Conservation (phyloP, 1,140 invertebrate genomes). For the Drosophila dunni region DNA sequence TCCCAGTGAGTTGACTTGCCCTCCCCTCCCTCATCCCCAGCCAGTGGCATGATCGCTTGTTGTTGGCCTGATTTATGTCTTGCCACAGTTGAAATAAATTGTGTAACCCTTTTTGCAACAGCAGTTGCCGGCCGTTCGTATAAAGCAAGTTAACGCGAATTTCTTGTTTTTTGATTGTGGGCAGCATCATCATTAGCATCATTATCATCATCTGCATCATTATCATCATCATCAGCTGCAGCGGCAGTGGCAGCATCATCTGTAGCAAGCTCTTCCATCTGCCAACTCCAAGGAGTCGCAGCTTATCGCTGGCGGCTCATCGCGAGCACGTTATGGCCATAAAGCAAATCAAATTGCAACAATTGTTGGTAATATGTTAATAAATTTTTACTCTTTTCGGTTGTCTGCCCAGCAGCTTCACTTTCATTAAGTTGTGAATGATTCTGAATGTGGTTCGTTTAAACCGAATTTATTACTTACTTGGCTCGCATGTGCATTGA, state of each 20-base stretch:
- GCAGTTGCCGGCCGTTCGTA: background rate
- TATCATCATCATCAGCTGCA: conserved; percentile 2
- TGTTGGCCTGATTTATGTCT: conserved; percentile 79
- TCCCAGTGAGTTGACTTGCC: conserved; percentile 62
- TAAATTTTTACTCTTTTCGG: conserved; percentile 57
- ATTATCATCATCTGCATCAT: conserved; percentile 31
- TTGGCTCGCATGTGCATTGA: conserved; percentile 11
- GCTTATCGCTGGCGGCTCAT: conserved; percentile 72
- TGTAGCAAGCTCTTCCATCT: conserved; percentile 18
- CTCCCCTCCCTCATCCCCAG: background rate
- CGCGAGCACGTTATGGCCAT: conserved; percentile 70
- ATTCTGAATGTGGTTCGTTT: conserved; percentile 37
- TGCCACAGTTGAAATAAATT: conserved; percentile 83
- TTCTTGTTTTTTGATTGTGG: conserved; percentile 77
- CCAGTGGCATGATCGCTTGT: conserved; percentile 59
- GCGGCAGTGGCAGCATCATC: conserved; percentile 1
- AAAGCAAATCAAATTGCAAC: conserved; percentile 83
- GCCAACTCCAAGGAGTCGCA: conserved; percentile 29
- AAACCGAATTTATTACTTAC: conserved; percentile 20
- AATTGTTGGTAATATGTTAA: conserved; percentile 83
- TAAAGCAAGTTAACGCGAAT: conserved; percentile 71
- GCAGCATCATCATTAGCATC: conserved; percentile 48
- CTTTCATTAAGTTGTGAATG: conserved; percentile 66
- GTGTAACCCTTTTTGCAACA: conserved; percentile 68
- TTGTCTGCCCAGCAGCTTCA: conserved; percentile 49